Evolutionary conservation across 2,888 invertebrate species (phyloP), one percentile per base, ranked within the genome.

Genomic region (Scaptodrosophila latifasciaeformis): DNA sequence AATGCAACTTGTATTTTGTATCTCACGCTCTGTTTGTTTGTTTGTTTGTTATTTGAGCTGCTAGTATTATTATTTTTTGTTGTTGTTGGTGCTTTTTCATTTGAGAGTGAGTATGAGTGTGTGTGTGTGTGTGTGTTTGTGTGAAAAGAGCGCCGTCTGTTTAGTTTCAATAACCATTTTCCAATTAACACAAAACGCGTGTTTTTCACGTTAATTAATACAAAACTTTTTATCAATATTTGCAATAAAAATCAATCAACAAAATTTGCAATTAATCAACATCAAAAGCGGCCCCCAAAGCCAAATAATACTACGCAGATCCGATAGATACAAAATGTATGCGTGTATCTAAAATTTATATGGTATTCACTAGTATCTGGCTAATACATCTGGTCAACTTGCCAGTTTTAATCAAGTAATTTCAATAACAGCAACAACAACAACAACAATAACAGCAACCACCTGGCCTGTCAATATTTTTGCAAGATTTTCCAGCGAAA

Each of bases 171-270:
- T 74, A 77, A 80, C 68, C 68, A 63, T 77, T 79, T 80, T 77
- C 80, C 68, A 76, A 79, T 75, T 75, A 79, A 76, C 79, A 79
- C 67, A 54, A 67, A 77, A 76, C 65, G 69, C 72, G 77, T 79
- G 72, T 76, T 76, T 79, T 75, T 69, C 79, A 65, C 77, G 55
- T 76, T 76, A 76, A 76, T 76, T 76, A 79, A 76, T 76, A 70
- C 70, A 66, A 67, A 77, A 72, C 65, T 70, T 80, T 76, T 81
- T 67, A 82, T 80, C 76, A 78, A 81, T 79, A 80, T 79, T 78
- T 72, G 78, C 80, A 81, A 81, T 82, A 76, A 81, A 81, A 81
- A 79, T 81, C 82, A 81, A 79, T 81, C 82, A 79, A 59, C 71
- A 71, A 60, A 65, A 58, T 70, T 78, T 56, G 78, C 82, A 74